Evolutionary conservation across 2,888 invertebrate species (phyloP), one percentile per base, ranked within the genome.

Genomic region (Agrochola macilenta): DNA sequence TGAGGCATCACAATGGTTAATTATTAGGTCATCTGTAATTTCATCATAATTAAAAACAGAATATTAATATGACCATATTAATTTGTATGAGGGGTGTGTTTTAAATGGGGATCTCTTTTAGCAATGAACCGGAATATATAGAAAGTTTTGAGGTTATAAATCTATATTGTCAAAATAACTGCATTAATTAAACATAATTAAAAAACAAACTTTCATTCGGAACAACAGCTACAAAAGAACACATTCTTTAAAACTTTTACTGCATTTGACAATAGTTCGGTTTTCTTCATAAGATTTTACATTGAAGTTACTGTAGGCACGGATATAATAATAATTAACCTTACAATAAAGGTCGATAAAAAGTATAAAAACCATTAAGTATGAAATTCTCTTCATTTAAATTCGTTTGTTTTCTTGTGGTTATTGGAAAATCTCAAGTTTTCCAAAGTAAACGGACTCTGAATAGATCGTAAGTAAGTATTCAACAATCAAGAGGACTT

Each of bases 341-440:
- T 64, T 52, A 26, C 23, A 63, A 63, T 23, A 8, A 49, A 74
- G 5, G 20, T 70, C 3, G 43, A 8, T 23, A 60, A 72, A n/a
- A n/a, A n/a, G n/a, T n/a, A n/a, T n/a, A n/a, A n/a, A 52, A 61
- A 73, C 57, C 61, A 14, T 52, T n/a, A 73, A 66, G 35, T 39
- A 66, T 71, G 49, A 58, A 43, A 66, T 39, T 58, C 52, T n/a
- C n/a, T 60, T 74, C 23, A 46, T 71, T 74, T 72, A 52, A 69
- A 72, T 60, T 65, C 9, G 68, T 81, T 61, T 74, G 81, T 77
- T 84, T 74, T 74, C 79, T 77, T 63, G 77, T 58, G 84, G 81
- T 77, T 74, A 81, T 69, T 72, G 74, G 77, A 64, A 81, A 84
- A 58, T 69, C 60, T 81, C 68, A 74, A 83, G 70, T 71, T 71